Evolutionary conservation across 64 coral and sea anemone genomes (phyloP).

Genomic region (Trachythela sp.): DNA sequence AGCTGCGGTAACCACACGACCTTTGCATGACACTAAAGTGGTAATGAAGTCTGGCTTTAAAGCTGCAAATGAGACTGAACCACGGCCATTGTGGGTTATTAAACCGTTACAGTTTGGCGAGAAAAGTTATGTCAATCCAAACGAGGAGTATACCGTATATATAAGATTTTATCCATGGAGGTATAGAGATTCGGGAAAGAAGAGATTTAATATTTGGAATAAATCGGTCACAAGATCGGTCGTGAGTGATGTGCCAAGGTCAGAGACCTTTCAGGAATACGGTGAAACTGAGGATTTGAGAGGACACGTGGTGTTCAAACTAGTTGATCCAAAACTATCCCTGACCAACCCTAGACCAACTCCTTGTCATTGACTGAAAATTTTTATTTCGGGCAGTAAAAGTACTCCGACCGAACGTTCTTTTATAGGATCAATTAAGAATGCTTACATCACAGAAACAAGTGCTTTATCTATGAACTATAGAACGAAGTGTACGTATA

Average conservation of each 20-base stretch:
- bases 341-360: no score
- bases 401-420: no score
- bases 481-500: no score
- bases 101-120: background rate
- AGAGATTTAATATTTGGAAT: background rate
- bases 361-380: no score
- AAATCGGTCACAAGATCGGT: background rate
- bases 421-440: no score
- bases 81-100: background rate
- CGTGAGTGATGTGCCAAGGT: background rate
- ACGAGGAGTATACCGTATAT: background rate
- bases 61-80: conserved; percentile 3
- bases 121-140: background rate
- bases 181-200: background rate
- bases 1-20: background rate
- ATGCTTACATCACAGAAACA: no score
- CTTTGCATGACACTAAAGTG: background rate
- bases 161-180: background rate
- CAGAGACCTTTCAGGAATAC: background rate
- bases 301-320: background rate
- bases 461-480: no score
- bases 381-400: no score
- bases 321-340: background rate
- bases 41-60: background rate
- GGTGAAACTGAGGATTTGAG: background rate